These are phyloP conservation scores for Linhomoeus sp. DNA, from an alignment of 2,888 invertebrate genomes.

Conservation along the genomic window DNA sequence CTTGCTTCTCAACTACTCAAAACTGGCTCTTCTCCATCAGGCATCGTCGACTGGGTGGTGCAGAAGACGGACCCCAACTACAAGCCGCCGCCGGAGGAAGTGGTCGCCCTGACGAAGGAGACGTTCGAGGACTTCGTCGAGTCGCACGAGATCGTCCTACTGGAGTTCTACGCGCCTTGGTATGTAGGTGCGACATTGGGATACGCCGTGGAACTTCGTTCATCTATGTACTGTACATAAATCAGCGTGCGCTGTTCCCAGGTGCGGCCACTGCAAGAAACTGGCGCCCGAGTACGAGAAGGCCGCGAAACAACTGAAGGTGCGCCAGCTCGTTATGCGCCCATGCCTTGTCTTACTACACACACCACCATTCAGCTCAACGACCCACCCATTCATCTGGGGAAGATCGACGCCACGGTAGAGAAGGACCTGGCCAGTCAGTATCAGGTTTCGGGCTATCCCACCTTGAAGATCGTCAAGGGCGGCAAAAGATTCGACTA, in stretches of 20 bases:
- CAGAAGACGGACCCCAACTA: constrained; percentile 35
- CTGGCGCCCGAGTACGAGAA: constrained; percentile 36
- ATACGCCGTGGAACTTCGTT: background rate
- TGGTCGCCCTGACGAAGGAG: constrained; percentile 33
- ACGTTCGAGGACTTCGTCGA: constrained; percentile 35
- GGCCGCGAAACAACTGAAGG: constrained; percentile 30
- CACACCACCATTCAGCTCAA: no score
- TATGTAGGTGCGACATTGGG: constrained; percentile 15
- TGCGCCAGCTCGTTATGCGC: no score
- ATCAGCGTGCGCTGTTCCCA: no score
- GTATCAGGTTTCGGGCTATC: constrained; percentile 37
- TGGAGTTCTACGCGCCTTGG: constrained; percentile 42
- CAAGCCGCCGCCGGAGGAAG: constrained; percentile 36
- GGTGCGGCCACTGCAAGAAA: constrained; percentile 35
- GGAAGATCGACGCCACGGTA: constrained; percentile 37
- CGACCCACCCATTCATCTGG: constrained; percentile 28
- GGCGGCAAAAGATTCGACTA: constrained; percentile 35
- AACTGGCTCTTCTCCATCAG: no score
- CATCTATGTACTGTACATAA: no score
- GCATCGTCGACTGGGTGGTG: constrained; percentile 36
- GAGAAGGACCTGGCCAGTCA: constrained; percentile 34
- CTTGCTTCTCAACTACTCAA: no score
- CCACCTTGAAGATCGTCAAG: constrained; percentile 36
- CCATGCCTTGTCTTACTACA: no score
- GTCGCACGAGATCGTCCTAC: constrained; percentile 32